Base-by-base conservation (phyloP, 1,140 invertebrate genomes). In the Glossosoma conforme region DNA sequence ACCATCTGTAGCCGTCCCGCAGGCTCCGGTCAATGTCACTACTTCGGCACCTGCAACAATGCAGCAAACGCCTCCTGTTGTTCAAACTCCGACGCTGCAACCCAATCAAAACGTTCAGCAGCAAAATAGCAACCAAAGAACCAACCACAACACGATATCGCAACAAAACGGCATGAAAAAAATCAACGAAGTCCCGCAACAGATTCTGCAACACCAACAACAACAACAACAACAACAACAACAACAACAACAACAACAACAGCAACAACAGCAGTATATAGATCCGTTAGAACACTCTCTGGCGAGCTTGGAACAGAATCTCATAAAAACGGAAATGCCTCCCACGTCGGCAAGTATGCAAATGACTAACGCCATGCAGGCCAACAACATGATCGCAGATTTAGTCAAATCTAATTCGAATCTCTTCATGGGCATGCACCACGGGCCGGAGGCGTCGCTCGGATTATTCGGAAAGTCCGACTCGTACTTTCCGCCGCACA, bases 271-370 rank as follows among this genome's bases (percentile, higher is more conserved):
- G 18, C 67, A 25, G 25, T 49, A 72, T 57, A 68, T 72, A 33
- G 82, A 84, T 64, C 80, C 81, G n/a, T 71, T 83, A 53, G 82
- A 83, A 63, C 75, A 82, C 54, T 82, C 81, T 19, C 67, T 84
- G 43, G 81, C 81, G 25, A 82, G 76, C 50, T 62, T 84, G 13
- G 82, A 84, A 64, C 75, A 79, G 24, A 77, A 75, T 42, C 67
- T 80, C 3, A 22, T 46, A 6, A 74, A 76, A 32, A 73, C 74
- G 11, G 73, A 72, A 33, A 72, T 77, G n/a, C 74, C 72, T 2
- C 64, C 69, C 60, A 72, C 40, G 63, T 70, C 52, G 62, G 9
- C 36, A 5, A 21, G 4, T 10, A 3, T 38, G 0, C 55, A 53
- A 42, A 45, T 25, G 11, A 50, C 38, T 41, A 42, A 50, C 28